Percentiles rank a stretch among this genome's conserved stretches.
These are phyloP conservation scores for Borostomias antarcticus DNA, from an alignment of 2,797 vertebrate species.

Conservation along the genomic window DNA sequence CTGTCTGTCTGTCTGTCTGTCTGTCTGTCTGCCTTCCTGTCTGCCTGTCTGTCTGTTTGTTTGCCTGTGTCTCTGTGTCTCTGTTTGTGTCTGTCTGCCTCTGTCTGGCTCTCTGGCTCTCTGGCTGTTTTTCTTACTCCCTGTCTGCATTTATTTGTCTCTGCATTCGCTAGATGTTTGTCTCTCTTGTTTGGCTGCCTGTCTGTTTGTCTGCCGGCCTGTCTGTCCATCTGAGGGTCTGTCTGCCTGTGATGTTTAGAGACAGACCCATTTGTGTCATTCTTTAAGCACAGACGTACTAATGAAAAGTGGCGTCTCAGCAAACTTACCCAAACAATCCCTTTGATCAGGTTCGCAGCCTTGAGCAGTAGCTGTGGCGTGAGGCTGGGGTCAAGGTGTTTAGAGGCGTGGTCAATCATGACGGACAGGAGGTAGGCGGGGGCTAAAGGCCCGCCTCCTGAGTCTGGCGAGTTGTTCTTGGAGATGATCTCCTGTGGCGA, in stretches of 20 bases:
- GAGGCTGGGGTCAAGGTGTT: slow-evolving; percentile 85
- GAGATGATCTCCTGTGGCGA: slow-evolving; percentile 83
- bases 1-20: slow-evolving; percentile 23
- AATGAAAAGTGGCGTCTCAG: too few relatives aligned
- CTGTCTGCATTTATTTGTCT: background rate
- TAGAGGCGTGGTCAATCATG: slow-evolving; percentile 89
- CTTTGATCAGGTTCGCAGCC: slow-evolving; percentile 88
- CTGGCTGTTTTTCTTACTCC: slow-evolving; percentile 29
- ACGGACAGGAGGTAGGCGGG: slow-evolving; percentile 90
- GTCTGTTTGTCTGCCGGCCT: background rate
- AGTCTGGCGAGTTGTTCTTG: slow-evolving; percentile 79
- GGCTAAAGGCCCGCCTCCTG: slow-evolving; percentile 76
- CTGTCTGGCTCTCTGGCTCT: slow-evolving; percentile 43
- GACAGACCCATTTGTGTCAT: background rate
- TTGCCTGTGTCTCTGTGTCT: background rate
- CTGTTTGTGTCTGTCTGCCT: background rate
- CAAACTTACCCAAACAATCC: slow-evolving; percentile 90
- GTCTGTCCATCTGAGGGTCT: slow-evolving; percentile 20
- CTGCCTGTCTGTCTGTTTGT: background rate
- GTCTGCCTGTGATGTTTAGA: background rate
- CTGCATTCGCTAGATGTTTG: background rate
- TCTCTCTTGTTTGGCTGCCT: background rate
- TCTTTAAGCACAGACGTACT: slow-evolving; percentile 11
- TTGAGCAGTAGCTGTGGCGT: slow-evolving; percentile 87
- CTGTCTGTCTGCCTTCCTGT: slow-evolving; percentile 1